phyloP scores from a whole-genome alignment of 2,888 invertebrate species.

The Lithophane leautieri region DNA sequence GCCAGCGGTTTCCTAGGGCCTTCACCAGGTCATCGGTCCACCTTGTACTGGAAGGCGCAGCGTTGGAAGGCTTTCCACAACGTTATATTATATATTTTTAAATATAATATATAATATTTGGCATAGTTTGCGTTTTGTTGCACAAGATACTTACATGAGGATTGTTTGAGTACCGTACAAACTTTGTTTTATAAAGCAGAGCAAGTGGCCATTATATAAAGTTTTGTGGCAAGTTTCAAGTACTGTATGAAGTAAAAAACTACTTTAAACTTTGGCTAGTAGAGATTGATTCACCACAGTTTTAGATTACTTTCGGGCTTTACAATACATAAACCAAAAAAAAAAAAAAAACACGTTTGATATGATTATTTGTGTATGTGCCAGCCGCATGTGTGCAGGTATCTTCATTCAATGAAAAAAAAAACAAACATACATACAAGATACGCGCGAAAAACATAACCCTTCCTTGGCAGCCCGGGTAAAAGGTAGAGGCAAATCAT shows the following conservation, averaged over 20 bases:
- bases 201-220: constrained; percentile 7
- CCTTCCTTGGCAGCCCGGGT: too few species aligned
- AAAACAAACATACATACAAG: too few species aligned
- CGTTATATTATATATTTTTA: too few species aligned
- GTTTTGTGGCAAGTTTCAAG: neutral
- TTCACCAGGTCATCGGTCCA: neutral
- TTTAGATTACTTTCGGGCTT: neutral
- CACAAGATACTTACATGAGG: neutral
- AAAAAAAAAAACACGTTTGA: neutral
- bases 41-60: too few species aligned
- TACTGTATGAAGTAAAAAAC: neutral
- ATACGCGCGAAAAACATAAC: too few species aligned
- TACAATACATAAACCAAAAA: neutral
- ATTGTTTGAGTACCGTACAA: neutral
- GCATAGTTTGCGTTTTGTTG: neutral
- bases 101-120: too few species aligned
- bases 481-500: too few species aligned
- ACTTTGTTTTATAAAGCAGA: constrained; percentile 6
- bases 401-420: neutral
- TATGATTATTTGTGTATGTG: neutral
- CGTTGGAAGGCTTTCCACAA: too few species aligned
- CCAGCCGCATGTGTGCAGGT: neutral
- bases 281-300: constrained; percentile 4
- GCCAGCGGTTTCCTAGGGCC: neutral
- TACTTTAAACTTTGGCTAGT: constrained; percentile 6